phyloP scores from a whole-genome alignment of 92 coral and sea anemone genomes.

The Porites lobata region DNA sequence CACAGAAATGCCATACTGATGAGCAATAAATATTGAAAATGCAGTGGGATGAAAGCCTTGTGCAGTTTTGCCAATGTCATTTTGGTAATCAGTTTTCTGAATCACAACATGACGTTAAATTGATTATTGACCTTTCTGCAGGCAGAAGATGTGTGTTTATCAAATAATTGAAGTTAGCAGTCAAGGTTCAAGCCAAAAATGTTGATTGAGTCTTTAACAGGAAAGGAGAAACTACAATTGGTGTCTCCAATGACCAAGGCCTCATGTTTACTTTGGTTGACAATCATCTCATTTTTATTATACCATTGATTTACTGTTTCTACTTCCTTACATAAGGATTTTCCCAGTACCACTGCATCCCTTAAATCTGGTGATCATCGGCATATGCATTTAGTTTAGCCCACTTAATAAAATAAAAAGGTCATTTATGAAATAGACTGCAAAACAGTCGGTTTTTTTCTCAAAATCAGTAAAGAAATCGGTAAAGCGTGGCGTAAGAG shows the following conservation, averaged over 20 bases:
- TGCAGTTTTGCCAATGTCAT: conserved; percentile 16
- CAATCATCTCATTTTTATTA: conserved; percentile 18
- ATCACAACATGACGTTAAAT: conserved; percentile 32
- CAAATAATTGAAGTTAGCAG: conserved; percentile 26
- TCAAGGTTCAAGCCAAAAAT: conserved; percentile 38
- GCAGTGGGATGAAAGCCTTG: conserved; percentile 31
- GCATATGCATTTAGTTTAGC: conserved; percentile 35
- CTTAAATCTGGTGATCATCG: conserved; percentile 19
- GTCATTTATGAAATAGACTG: conserved; percentile 18
- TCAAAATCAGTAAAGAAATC: no score
- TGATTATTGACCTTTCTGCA: conserved; percentile 43
- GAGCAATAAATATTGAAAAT: conserved; percentile 21
- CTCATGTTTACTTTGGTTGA: neutral
- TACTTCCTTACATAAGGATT: neutral
- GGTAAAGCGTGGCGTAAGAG: no score
- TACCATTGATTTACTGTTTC: conserved; percentile 25
- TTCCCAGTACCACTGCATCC: neutral
- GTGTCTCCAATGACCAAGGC: conserved; percentile 30
- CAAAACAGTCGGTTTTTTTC: no score
- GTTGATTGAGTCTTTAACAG: conserved; percentile 36
- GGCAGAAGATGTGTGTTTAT: conserved; percentile 2
- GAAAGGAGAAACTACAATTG: conserved; percentile 23
- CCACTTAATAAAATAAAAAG: neutral
- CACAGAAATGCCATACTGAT: neutral
- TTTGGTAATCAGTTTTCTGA: conserved; percentile 13